These are phyloP conservation scores for Otus sunia DNA, from an alignment of 2,113 vertebrate genomes.

Conservation along the genomic window DNA sequence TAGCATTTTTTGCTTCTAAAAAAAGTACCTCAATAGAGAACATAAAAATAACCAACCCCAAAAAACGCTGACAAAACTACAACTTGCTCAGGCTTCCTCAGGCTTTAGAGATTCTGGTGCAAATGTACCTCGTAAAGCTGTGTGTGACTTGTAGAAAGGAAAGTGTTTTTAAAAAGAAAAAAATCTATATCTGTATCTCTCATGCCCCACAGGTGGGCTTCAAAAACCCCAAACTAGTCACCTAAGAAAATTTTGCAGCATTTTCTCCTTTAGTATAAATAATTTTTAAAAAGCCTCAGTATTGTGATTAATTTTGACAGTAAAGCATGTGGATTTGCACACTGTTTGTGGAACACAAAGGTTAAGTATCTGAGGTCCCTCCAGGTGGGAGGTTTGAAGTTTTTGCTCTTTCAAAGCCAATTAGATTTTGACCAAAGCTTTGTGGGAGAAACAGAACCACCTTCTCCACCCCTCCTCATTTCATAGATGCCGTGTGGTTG, in stretches of 20 bases:
- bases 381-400: neutral
- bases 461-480: neutral
- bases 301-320: neutral
- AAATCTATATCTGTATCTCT: neutral
- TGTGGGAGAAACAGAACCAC: neutral
- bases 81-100: neutral
- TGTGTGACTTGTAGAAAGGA: neutral
- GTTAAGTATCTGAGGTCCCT: neutral
- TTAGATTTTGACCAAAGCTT: neutral
- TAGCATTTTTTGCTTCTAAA: neutral
- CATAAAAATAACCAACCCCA: neutral
- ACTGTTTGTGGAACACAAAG: neutral
- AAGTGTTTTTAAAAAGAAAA: neutral
- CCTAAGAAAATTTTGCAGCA: neutral
- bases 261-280: neutral
- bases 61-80: neutral
- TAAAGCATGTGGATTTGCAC: neutral
- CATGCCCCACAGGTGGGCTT: neutral
- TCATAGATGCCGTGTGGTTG: neutral
- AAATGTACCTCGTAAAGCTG: neutral
- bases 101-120: neutral
- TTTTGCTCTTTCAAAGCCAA: neutral
- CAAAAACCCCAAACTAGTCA: neutral
- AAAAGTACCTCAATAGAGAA: neutral
- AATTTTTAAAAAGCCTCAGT: neutral